Evolutionary conservation across 2,797 vertebrate species (phyloP).

Genomic region (Catostomus latipinnis): DNA sequence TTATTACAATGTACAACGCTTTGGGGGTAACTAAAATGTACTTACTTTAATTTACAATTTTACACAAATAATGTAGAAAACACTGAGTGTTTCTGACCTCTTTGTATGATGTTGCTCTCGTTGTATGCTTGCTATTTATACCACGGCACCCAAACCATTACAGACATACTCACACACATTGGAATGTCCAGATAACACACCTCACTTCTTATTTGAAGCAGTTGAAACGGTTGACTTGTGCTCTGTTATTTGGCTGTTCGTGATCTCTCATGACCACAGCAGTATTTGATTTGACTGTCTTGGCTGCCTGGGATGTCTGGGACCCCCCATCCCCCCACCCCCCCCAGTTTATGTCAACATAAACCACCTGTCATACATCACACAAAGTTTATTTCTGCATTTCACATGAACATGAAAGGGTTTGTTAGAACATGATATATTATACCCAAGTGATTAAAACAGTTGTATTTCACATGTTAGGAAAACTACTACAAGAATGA

Average conservation of each 20-base stretch:
- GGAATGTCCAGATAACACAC: slow-evolving; percentile 15
- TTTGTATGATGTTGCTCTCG: neutral
- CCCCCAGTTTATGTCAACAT: slow-evolving; percentile 6
- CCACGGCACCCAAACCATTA: slow-evolving; percentile 22
- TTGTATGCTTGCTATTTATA: neutral
- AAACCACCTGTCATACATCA: slow-evolving; percentile 43
- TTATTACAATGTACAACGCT: too few species aligned
- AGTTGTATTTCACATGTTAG: neutral
- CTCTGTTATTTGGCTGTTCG: slow-evolving; percentile 33
- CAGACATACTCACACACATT: slow-evolving; percentile 32
- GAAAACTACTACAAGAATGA: neutral
- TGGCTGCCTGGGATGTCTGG: too few species aligned
- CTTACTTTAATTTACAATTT: neutral
- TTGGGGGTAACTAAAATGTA: too few species aligned
- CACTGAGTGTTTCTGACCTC: neutral
- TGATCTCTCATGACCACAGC: slow-evolving; percentile 35
- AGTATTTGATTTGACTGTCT: slow-evolving; percentile 22
- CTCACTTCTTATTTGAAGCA: neutral
- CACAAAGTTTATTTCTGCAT: slow-evolving; percentile 11
- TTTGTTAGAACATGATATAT: neutral
- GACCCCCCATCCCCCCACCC: too few species aligned
- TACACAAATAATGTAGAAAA: neutral
- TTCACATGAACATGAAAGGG: neutral
- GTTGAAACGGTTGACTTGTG: neutral
- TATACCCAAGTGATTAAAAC: neutral